phyloP scores from a whole-genome alignment of 1,140 invertebrate species.

The Drosophila tropicalis region DNA sequence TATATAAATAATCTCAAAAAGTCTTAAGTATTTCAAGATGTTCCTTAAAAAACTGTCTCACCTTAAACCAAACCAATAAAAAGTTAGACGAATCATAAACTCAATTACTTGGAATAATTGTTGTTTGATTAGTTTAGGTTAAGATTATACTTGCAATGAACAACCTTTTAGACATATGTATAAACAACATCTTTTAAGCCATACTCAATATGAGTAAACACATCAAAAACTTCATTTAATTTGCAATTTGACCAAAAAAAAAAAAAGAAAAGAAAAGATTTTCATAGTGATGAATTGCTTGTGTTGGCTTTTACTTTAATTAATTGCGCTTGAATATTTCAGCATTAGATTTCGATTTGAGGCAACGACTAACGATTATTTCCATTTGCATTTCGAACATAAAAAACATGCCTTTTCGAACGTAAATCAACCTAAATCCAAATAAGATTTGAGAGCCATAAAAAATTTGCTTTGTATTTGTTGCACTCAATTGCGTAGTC shows the following conservation, averaged over 20 bases:
- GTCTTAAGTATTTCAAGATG: too few relatives aligned
- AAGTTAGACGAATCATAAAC: too few relatives aligned
- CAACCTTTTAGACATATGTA: too few relatives aligned
- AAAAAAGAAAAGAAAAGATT: neutral
- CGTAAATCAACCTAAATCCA: slow-evolving; percentile 22
- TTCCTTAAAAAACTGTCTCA: too few relatives aligned
- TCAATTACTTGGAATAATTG: too few relatives aligned
- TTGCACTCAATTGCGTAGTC: slow-evolving; percentile 47
- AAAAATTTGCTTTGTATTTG: slow-evolving; percentile 14
- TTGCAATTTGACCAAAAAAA: neutral
- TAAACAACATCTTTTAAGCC: too few relatives aligned
- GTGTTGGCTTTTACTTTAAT: neutral
- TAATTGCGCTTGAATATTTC: neutral
- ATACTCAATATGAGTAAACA: too few relatives aligned
- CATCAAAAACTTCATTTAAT: too few relatives aligned
- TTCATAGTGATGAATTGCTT: neutral
- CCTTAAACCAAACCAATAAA: too few relatives aligned
- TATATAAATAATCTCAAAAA: too few relatives aligned
- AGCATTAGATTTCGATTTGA: slow-evolving; percentile 2
- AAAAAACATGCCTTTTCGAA: slow-evolving; percentile 26
- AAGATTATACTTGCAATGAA: too few relatives aligned
- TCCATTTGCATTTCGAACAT: slow-evolving; percentile 22
- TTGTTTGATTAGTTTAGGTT: too few relatives aligned
- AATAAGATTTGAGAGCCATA: slow-evolving; percentile 2
- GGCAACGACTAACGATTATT: neutral